Evolutionary conservation across 2,797 vertebrate genomes (phyloP), one percentile per base, ranked within the genome.

Genomic region (Margarornis squamiger): DNA sequence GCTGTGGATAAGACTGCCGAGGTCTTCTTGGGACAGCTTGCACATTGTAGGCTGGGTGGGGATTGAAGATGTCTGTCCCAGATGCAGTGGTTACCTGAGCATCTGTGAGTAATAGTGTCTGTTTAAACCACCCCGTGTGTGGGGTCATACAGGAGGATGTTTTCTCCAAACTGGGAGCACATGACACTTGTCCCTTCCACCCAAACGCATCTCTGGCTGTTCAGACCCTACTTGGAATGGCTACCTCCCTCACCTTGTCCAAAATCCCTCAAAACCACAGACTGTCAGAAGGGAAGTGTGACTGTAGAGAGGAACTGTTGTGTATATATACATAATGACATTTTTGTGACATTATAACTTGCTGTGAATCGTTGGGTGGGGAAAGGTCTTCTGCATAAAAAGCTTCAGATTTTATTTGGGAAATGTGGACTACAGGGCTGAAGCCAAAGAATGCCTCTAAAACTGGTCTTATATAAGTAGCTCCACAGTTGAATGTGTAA

Each of bases 271-370:
- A 76, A 45, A 82, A 67, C 1, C 18, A 58, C 57, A 43, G 34
- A 29, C 36, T 8, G 7, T 54, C 34, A 58, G 22, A 90, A 86
- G 13, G n/a, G 30, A 90, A 68, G 1, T 19, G 18, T 43, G 24
- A 19, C 63, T 58, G 9, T 11, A 30, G 18, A 36, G 41, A 81
- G 36, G 27, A 68, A 59, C 39, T 81, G 22, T 7, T 87, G 18
- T 52, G 49, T 30, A 16, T 52, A 52, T 30, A 54, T 46, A 24
- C 1, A 8, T 29, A 5, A 24, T 0, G 0, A 11, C 3, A 5
- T 70, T 85, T 86, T 78, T 63, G 43, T 86, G 48, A 70, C 14
- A n/a, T 52, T 49, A 23, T 36, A 59, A 17, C 2, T 34, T 48
- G 15, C 27, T 26, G 15, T 59, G 75, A 51, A 48, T 70, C n/a